phyloP scores from a whole-genome alignment of 2,113 vertebrate genomes.

The Orientallactaga bullata region DNA sequence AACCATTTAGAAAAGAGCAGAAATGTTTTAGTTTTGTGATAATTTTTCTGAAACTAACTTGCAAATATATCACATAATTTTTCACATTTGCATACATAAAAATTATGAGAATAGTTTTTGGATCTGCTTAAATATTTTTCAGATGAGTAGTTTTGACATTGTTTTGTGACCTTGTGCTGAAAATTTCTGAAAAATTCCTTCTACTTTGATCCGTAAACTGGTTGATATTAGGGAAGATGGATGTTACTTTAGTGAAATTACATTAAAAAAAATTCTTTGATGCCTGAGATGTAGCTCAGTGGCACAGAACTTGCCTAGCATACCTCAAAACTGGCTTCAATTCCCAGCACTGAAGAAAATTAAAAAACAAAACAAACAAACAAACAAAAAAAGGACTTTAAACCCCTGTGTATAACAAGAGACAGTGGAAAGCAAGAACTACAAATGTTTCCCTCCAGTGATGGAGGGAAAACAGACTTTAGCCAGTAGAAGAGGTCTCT shows the following conservation, averaged over 20 bases:
- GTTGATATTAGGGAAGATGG: neutral
- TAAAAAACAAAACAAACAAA: too few species aligned
- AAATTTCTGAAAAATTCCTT: conserved; percentile 17
- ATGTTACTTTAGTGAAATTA: conserved; percentile 29
- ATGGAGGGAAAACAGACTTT: conserved; percentile 20
- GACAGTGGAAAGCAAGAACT: neutral
- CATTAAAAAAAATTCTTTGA: neutral
- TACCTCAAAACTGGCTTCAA: too few species aligned
- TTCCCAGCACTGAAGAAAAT: too few species aligned
- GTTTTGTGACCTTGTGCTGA: neutral
- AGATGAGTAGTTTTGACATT: conserved; percentile 29
- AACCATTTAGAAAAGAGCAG: conserved; percentile 7
- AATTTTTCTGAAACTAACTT: conserved; percentile 32
- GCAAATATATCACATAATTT: neutral
- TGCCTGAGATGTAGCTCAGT: too few species aligned
- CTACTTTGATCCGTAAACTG: neutral
- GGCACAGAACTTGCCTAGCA: too few species aligned
- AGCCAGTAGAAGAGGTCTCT: neutral
- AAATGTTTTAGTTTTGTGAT: conserved; percentile 26
- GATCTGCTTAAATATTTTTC: neutral
- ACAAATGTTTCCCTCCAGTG: too few species aligned
- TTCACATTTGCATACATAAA: conserved; percentile 1
- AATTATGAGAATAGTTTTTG: conserved; percentile 15
- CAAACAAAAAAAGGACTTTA: too few species aligned
- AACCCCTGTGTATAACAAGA: neutral